Percentiles rank a stretch among this genome's conserved stretches.
phyloP scores from a whole-genome alignment of 2,797 vertebrate species.

The Spinus olivaceus region DNA sequence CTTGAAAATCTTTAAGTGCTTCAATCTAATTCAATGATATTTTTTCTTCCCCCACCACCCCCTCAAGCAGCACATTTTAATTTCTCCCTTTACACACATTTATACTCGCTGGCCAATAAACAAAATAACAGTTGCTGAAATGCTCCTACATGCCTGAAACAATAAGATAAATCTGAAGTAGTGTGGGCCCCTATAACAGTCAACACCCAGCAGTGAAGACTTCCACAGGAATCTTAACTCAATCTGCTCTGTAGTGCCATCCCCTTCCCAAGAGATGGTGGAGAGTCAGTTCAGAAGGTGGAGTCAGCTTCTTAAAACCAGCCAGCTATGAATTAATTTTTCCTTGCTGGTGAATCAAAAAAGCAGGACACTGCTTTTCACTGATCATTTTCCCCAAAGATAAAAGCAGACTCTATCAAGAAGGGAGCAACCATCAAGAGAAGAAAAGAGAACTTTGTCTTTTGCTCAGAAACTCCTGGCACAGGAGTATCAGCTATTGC shows the following conservation, averaged over 20 bases:
- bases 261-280: not conserved
- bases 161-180: not conserved
- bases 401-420: not conserved
- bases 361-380: not conserved
- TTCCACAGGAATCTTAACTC: not conserved
- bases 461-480: not conserved
- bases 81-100: not conserved
- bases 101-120: not conserved
- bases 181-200: not conserved
- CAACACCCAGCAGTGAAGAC: not conserved
- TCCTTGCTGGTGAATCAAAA: not conserved
- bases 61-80: not conserved
- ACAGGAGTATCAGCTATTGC: not conserved
- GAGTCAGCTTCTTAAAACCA: not conserved
- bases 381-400: not conserved
- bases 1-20: not conserved
- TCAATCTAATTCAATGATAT: not conserved
- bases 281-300: not conserved
- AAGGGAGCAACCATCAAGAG: not conserved
- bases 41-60: not conserved
- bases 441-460: not conserved
- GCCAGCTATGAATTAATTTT: not conserved
- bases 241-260: not conserved
- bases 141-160: not conserved
- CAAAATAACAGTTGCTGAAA: not conserved